Percentiles rank a stretch among this genome's conserved stretches.
Conservation (phyloP, 1,140 invertebrate species). For the Aradophagus sp. region DNA sequence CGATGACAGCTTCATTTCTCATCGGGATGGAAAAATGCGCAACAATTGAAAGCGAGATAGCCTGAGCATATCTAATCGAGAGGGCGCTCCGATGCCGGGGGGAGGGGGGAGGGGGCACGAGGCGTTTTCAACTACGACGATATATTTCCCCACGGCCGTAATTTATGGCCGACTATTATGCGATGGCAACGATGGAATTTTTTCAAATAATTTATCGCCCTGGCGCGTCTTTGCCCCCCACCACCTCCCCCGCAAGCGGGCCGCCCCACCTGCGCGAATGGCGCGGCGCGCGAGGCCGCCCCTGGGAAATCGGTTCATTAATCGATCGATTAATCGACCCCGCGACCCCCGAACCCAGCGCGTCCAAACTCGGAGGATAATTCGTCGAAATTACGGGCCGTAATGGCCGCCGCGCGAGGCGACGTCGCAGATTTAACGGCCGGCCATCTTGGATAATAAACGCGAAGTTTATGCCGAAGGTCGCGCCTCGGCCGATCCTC, state of each 20-base stretch:
- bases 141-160: constrained; percentile 58
- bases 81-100: too few relatives aligned
- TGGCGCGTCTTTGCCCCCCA: constrained; percentile 56
- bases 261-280: too few relatives aligned
- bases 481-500: constrained; percentile 57
- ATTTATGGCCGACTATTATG: constrained; percentile 62
- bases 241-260: too few relatives aligned
- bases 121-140: constrained; percentile 60
- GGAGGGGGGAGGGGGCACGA: constrained; percentile 44
- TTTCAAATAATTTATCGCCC: constrained; percentile 63
- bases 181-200: constrained; percentile 61
- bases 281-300: constrained; percentile 36
- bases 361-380: neutral
- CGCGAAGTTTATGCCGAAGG: constrained; percentile 60
- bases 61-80: constrained; percentile 52
- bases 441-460: constrained; percentile 57
- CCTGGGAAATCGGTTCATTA: constrained; percentile 59
- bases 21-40: constrained; percentile 35
- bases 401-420: constrained; percentile 2
- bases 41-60: constrained; percentile 52
- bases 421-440: constrained; percentile 57
- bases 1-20: constrained; percentile 55
- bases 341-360: constrained; percentile 26
- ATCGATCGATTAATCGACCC: constrained; percentile 59
- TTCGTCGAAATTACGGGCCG: constrained; percentile 12